phyloP scores from a whole-genome alignment of 2,797 vertebrate genomes.

The Amazona finschi region DNA sequence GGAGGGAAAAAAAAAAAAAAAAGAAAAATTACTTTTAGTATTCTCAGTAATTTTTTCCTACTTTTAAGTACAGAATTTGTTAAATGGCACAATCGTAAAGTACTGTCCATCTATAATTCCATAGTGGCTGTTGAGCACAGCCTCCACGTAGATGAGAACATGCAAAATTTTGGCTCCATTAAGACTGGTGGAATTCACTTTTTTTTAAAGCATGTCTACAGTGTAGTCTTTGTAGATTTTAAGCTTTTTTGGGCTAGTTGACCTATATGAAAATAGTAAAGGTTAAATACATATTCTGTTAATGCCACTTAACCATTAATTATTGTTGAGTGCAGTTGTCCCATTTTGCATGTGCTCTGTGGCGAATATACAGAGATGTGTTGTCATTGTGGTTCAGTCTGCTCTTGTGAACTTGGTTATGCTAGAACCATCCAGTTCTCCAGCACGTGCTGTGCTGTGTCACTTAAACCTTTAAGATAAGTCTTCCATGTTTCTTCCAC shows the following conservation, averaged over 20 bases:
- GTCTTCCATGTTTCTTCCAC: background rate
- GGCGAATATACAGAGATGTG: background rate
- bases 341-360: background rate
- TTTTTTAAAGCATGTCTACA: background rate
- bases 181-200: background rate
- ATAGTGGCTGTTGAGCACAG: background rate
- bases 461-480: background rate
- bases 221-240: background rate
- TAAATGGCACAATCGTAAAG: background rate
- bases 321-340: background rate
- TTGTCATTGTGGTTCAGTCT: background rate
- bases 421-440: background rate
- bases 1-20: background rate
- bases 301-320: conserved; percentile 14
- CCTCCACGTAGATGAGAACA: rapidly evolving
- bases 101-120: background rate
- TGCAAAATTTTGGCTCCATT: background rate
- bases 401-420: background rate
- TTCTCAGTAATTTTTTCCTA: background rate
- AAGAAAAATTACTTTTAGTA: background rate
- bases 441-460: background rate
- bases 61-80: background rate
- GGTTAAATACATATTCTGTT: background rate
- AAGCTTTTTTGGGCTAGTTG: background rate
- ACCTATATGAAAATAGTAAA: background rate